phyloP scores from a whole-genome alignment of 2,113 vertebrate genomes.

The Galbula dea region DNA sequence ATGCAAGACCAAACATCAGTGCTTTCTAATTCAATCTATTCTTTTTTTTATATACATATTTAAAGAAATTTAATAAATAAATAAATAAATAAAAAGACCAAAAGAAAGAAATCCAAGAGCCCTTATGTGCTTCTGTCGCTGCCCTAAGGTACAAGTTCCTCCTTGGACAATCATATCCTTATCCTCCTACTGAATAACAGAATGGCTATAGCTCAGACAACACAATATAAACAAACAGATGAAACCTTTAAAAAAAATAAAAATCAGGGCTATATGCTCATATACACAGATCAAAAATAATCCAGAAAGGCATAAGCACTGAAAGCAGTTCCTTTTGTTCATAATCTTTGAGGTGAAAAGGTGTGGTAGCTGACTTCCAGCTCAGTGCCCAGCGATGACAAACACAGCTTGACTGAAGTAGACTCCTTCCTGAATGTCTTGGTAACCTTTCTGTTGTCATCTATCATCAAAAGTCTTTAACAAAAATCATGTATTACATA shows the following conservation, averaged over 20 bases:
- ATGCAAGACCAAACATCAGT: neutral
- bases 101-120: neutral
- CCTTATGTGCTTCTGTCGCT: neutral
- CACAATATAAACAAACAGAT: neutral
- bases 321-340: neutral
- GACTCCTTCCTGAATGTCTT: neutral
- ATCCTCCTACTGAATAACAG: neutral
- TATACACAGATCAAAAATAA: neutral
- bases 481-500: neutral
- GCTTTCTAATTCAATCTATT: neutral
- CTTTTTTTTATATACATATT: neutral
- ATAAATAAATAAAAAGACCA: no score
- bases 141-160: neutral
- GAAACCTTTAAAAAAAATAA: neutral
- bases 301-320: neutral
- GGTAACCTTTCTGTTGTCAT: neutral
- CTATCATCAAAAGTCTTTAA: neutral
- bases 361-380: neutral
- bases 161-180: neutral
- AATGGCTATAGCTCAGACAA: neutral
- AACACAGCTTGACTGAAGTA: neutral
- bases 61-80: no score
- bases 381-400: neutral
- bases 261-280: neutral
- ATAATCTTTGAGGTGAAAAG: neutral